A percentile compares a stretch with the other conserved stretches of the same genome.
Conservation (phyloP, 2,797 vertebrate species). For the Pyrocephalus nanus region DNA sequence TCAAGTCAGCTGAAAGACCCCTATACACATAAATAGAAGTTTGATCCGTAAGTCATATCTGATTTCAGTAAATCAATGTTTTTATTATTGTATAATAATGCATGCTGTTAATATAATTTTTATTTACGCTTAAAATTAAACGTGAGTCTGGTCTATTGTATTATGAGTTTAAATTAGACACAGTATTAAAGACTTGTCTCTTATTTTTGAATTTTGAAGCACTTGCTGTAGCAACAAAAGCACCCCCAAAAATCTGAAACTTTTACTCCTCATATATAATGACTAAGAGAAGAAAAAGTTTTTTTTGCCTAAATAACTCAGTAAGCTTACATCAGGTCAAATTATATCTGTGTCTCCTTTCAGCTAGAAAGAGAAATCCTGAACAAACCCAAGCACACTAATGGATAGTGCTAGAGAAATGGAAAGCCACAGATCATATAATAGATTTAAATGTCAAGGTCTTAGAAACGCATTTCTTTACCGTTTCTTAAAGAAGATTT, state of each 20-base stretch:
- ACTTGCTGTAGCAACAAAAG: background rate
- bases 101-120: background rate
- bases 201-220: background rate
- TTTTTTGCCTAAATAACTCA: background rate
- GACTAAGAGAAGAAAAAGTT: background rate
- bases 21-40: background rate
- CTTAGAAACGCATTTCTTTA: slow-evolving; percentile 23
- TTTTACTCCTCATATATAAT: background rate
- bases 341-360: background rate
- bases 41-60: background rate
- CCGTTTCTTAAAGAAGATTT: slow-evolving; percentile 6
- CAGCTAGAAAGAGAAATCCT: background rate
- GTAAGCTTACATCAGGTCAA: background rate
- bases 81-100: background rate
- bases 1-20: background rate
- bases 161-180: background rate
- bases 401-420: background rate
- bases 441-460: background rate
- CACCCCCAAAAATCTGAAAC: background rate
- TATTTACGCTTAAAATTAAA: background rate
- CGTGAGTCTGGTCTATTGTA: background rate
- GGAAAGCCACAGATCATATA: background rate
- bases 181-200: background rate
- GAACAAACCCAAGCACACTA: background rate
- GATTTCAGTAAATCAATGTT: background rate